Evolutionary conservation across 2,888 invertebrate genomes (phyloP).

Genomic region (Acanthopleura granulata): DNA sequence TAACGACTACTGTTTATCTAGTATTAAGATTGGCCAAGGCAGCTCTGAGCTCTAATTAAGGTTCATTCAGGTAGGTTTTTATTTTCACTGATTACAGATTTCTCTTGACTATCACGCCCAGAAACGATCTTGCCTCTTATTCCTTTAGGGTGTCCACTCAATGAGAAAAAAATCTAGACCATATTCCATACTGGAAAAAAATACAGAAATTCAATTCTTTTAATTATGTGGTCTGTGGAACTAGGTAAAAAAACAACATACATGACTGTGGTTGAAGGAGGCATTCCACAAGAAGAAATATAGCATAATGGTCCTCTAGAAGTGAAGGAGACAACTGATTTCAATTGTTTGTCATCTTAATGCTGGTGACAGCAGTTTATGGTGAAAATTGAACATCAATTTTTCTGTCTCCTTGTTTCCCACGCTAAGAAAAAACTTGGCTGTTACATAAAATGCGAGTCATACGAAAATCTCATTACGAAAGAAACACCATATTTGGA

Average conservation of each 20-base stretch:
- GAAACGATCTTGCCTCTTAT: too few relatives aligned
- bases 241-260: not conserved
- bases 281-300: not conserved
- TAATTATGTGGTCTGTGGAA: not conserved
- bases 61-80: constrained; percentile 10
- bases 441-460: too few relatives aligned
- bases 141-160: too few relatives aligned
- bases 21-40: not conserved
- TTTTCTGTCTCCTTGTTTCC: too few relatives aligned
- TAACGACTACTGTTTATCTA: not conserved
- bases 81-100: constrained; percentile 3
- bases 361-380: too few relatives aligned
- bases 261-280: not conserved
- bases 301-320: not conserved
- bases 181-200: too few relatives aligned
- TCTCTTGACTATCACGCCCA: not conserved
- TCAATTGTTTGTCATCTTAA: too few relatives aligned
- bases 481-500: too few relatives aligned
- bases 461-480: too few relatives aligned
- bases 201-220: not conserved
- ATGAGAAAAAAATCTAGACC: too few relatives aligned
- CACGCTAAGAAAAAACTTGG: too few relatives aligned
- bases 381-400: too few relatives aligned
- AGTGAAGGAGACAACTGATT: not conserved
- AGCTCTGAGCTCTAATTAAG: constrained; percentile 1